Evolutionary conservation across 2,113 vertebrate genomes (phyloP), one percentile per base, ranked within the genome.

Genomic region (Sylvilagus bachmani): DNA sequence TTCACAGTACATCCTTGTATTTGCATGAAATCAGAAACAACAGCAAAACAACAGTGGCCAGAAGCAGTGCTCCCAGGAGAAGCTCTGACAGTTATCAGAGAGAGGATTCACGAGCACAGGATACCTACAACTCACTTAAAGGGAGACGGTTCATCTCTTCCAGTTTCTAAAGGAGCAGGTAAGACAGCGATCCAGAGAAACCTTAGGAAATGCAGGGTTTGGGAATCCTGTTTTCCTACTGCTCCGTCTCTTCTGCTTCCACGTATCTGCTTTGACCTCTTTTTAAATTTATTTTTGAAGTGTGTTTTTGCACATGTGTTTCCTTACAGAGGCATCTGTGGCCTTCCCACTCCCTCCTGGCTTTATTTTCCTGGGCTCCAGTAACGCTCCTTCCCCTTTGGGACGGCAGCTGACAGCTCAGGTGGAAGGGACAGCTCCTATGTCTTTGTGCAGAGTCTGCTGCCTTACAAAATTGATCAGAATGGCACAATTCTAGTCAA

Each of bases 401-500:
- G 27, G 17, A 71, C 27, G 19, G 53, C 94, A 53, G 55, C 17
- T 90, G 78, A 79, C 24, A 93, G 44, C 29, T 87, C 66, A 90
- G 55, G 94, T 81, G 58, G n/a, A 94, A 95, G 31, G 64, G 74
- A 91, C 19, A 78, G 27, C 10, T 62, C 38, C 29, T 24, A 64
- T 16, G 38, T 81, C 19, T 69, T 49, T 33, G 61, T 61, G 33
- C 33, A 70, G 44, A 51, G 19, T 90, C 80, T 80, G 10, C 17
- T 36, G 64, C 85, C 78, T 78, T 82, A 81, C 79, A 61, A 93
- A 82, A 89, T 14, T 91, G 82, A 96, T 94, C 86, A 89, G 86
- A 95, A 89, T 75, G 62, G 24, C 75, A 88, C 38, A 53, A 88
- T 95, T 93, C 89, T 81, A 74, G 62, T 93, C 94, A 89, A 75